Conservation (phyloP, 1,140 invertebrate species). For the Brachionus rotundiformis region DNA sequence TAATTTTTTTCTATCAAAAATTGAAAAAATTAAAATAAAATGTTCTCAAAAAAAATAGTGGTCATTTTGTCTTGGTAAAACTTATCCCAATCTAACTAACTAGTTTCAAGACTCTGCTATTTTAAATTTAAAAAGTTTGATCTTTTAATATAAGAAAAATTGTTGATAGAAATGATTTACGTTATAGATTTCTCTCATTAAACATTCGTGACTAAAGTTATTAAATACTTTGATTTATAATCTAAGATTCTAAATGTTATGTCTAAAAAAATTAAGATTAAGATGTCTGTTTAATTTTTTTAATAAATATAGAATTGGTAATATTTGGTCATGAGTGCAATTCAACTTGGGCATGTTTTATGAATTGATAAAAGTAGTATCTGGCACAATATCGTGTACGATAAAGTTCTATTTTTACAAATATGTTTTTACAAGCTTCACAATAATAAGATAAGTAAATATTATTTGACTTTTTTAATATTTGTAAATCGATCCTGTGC, state of each 20-base stretch:
- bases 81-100: not conserved
- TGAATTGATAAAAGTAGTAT: not conserved
- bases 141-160: not conserved
- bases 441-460: slow-evolving; percentile 26
- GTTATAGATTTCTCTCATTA: not conserved
- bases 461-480: slow-evolving; percentile 19
- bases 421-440: not conserved
- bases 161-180: not conserved
- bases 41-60: not conserved
- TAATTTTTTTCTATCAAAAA: not conserved
- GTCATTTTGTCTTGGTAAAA: not conserved
- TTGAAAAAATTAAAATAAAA: not conserved
- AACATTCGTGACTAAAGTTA: not conserved
- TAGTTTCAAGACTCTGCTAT: not conserved
- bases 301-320: not conserved
- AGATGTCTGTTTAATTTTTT: not conserved
- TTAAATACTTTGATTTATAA: not conserved
- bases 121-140: not conserved
- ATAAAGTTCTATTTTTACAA: not conserved
- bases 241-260: not conserved
- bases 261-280: not conserved
- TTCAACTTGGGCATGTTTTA: not conserved
- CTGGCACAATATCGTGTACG: not conserved
- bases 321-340: not conserved
- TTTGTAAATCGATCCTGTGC: slow-evolving; percentile 31